Percentiles rank a stretch among this genome's conserved stretches.
Conservation (phyloP, 1,140 invertebrate species). For the Drosophila rufa region DNA sequence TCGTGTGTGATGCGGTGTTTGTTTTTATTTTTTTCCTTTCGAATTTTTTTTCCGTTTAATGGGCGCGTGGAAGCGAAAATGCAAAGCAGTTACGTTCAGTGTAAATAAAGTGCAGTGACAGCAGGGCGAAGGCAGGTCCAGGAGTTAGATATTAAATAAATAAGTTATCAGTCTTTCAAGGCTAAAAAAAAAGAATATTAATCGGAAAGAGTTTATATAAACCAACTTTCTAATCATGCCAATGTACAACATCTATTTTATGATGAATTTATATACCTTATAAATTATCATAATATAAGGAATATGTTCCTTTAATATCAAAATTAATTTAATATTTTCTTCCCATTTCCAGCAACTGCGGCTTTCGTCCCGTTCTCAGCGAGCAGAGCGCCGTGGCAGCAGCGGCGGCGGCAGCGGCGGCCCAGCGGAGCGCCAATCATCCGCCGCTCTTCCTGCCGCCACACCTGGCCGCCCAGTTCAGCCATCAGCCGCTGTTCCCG, state of each 20-base stretch:
- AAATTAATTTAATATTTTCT: background rate
- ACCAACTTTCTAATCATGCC: too few relatives aligned
- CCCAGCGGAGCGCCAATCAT: slow-evolving; percentile 85
- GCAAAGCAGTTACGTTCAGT: slow-evolving; percentile 33
- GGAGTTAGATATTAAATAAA: background rate
- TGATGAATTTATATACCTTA: background rate
- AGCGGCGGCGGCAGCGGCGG: slow-evolving; percentile 69
- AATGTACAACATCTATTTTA: background rate
- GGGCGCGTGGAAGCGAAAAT: slow-evolving; percentile 44
- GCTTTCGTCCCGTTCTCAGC: slow-evolving; percentile 88
- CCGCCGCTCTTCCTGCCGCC: slow-evolving; percentile 92
- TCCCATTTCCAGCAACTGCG: slow-evolving; percentile 86
- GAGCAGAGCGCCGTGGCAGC: slow-evolving; percentile 76
- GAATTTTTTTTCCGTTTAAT: slow-evolving; percentile 14
- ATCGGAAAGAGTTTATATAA: too few relatives aligned
- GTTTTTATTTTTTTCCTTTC: slow-evolving; percentile 5
- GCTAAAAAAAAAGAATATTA: too few relatives aligned
- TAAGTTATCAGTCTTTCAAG: too few relatives aligned
- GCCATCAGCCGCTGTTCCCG: slow-evolving; percentile 92
- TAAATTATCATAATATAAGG: too few relatives aligned
- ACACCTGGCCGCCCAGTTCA: slow-evolving; percentile 91
- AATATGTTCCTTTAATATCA: background rate
- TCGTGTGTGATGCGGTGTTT: slow-evolving; percentile 6
- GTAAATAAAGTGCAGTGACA: slow-evolving; percentile 10
- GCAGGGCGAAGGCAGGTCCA: slow-evolving; percentile 3